Conservation (phyloP, 2,888 invertebrate genomes). For the Drosophila niveifrons region DNA sequence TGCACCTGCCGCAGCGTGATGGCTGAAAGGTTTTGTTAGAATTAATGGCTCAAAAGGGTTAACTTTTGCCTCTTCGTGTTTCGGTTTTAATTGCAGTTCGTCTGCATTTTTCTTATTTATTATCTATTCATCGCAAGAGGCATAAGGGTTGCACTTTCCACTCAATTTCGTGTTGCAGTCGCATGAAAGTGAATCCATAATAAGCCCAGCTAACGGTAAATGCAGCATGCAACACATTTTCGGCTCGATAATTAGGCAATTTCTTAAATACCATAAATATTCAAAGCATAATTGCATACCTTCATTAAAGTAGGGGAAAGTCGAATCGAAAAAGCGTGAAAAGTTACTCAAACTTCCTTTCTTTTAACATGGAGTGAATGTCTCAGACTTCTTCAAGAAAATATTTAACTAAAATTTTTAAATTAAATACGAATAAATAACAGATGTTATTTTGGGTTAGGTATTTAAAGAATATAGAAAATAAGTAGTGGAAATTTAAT, state of each 20-base stretch:
- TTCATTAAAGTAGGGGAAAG: conserved; percentile 13
- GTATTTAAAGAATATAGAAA: too few relatives aligned
- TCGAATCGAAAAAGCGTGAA: conserved; percentile 10
- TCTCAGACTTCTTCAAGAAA: too few relatives aligned
- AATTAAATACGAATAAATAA: too few relatives aligned
- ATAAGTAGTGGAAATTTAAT: neutral
- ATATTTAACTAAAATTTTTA: too few relatives aligned
- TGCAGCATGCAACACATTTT: conserved; percentile 19
- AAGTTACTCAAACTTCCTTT: neutral
- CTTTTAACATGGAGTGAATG: neutral
- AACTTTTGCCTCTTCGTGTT: conserved; percentile 13
- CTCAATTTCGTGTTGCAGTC: conserved; percentile 17
- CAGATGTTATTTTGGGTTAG: too few relatives aligned
- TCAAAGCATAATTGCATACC: neutral
- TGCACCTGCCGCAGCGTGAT: conserved; percentile 53
- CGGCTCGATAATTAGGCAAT: conserved; percentile 18
- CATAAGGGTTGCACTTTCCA: conserved; percentile 49
- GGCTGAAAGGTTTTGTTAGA: conserved; percentile 68
- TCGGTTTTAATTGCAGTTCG: conserved; percentile 58
- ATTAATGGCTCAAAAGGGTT: conserved; percentile 58
- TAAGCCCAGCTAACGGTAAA: conserved; percentile 39
- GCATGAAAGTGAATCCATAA: conserved; percentile 38
- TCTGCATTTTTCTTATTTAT: conserved; percentile 55
- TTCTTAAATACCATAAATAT: conserved; percentile 10
- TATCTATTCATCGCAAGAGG: conserved; percentile 68